These are phyloP conservation scores for Dryomyza anilis DNA, from an alignment of 2,888 invertebrate species.

Conservation along the genomic window DNA sequence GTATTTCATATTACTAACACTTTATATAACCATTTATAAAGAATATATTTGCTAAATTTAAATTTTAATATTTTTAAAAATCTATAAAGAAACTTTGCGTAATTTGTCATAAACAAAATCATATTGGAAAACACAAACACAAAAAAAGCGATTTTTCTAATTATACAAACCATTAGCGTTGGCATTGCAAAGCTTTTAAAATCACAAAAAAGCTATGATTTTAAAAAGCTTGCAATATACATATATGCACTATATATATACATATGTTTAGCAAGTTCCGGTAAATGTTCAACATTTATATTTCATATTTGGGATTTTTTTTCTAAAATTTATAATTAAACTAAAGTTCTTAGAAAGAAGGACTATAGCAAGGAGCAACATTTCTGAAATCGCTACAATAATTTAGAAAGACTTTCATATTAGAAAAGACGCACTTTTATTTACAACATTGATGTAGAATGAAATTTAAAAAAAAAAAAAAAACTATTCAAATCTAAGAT, in stretches of 20 bases:
- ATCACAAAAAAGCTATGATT: slow-evolving; percentile 16
- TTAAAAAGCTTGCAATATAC: slow-evolving; percentile 28
- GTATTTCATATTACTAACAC: too few species aligned
- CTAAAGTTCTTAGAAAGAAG: too few species aligned
- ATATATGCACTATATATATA: slow-evolving; percentile 9
- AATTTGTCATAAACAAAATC: too few species aligned
- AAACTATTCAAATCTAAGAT: too few species aligned
- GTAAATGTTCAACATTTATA: slow-evolving; percentile 58
- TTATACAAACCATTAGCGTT: slow-evolving; percentile 28
- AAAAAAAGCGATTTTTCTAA: background rate
- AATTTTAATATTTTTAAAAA: background rate
- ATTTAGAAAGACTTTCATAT: too few species aligned
- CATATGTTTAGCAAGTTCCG: slow-evolving; percentile 41
- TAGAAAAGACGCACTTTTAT: too few species aligned
- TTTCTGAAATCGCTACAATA: too few species aligned
- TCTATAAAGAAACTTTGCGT: background rate
- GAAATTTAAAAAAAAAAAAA: too few species aligned
- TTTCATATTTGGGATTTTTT: slow-evolving; percentile 28
- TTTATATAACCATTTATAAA: too few species aligned
- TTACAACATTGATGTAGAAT: too few species aligned
- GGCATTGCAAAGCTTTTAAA: slow-evolving; percentile 14
- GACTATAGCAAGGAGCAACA: too few species aligned
- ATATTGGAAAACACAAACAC: background rate
- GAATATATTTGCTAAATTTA: background rate
- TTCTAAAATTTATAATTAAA: slow-evolving; percentile 3